These are phyloP conservation scores for Urophycis tenuis DNA, from an alignment of 2,797 vertebrate genomes.

Conservation along the genomic window DNA sequence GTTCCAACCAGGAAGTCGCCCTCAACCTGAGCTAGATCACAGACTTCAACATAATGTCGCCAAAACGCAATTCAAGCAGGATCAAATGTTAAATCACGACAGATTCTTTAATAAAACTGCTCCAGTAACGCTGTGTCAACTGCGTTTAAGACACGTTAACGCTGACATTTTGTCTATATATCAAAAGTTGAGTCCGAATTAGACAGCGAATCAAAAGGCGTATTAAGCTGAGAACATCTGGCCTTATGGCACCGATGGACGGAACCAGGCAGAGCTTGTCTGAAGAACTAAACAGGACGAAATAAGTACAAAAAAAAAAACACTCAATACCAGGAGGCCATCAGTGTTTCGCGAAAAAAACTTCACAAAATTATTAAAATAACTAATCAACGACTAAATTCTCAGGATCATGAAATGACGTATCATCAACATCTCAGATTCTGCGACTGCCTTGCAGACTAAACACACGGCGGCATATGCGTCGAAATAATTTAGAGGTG, in stretches of 20 bases:
- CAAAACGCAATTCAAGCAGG: not conserved
- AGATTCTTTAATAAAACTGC: not conserved
- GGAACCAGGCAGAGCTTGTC: too few species aligned
- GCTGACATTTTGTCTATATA: too few species aligned
- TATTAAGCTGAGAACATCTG: too few species aligned
- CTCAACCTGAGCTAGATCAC: too few species aligned
- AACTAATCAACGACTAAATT: slow-evolving; percentile 35
- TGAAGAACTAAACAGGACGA: too few species aligned
- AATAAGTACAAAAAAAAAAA: too few species aligned
- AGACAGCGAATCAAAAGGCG: too few species aligned
- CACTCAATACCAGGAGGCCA: not conserved
- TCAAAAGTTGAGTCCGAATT: too few species aligned
- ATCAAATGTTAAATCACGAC: not conserved
- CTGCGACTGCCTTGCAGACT: not conserved
- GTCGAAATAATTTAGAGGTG: not conserved
- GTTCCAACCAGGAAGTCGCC: not conserved
- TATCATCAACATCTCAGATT: not conserved
- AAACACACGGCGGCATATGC: not conserved
- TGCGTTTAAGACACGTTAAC: too few species aligned
- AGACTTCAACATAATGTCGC: too few species aligned
- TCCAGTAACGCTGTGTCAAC: too few species aligned
- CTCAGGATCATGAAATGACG: not conserved
- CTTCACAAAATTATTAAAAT: slow-evolving; percentile 20
- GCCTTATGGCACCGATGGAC: too few species aligned
- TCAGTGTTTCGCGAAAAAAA: not conserved